Base-by-base conservation (phyloP, 1,140 invertebrate genomes). In the Drosophila ohnishii region DNA sequence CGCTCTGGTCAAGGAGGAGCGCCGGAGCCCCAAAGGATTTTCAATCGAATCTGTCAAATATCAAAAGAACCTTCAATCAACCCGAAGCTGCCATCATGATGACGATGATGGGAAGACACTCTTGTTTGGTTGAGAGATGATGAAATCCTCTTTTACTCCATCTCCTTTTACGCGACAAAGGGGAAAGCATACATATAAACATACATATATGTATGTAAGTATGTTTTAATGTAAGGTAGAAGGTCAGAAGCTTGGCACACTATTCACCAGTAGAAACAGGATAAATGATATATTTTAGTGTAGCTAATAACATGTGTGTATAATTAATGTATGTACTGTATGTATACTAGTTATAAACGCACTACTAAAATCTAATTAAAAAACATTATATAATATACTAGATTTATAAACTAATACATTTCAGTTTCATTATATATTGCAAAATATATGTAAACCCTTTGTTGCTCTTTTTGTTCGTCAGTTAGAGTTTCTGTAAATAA, bases 21-120 rank as follows among this genome's bases (percentile, higher is more conserved):
- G 44, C 39, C 34, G 51, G 59, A 86, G 82, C 50, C 83, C 87
- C 88, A 74, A 88, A 90, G 88, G 88, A 90, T 85, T 90, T 90
- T 90, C 88, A 90, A 90, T 90, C 84, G 88, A 90, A 90, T 90
- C 84, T 90, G 88, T 90, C 88, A 90, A 90, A 90, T 88, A 90
- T 90, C 88, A 90, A 44, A 40, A 70, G 75, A 86, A 87, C 88
- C 88, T 90, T 90, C 88, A 90, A 90, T 90, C 88, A 90, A 88
- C 71, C 60, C 62, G 67, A 66, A 84, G 28, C 55, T 50, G 35
- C 47, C 50, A 51, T 57, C 57, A 35, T 53, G 45, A 39, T 53
- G 65, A 25, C 44, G 79, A 67, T 47, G 80, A 48, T 60, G 53
- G 35, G 45, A 75, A 56, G 72, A 75, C 74, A 71, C 51, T 70